Percentiles rank a stretch among this genome's conserved stretches.
phyloP scores from a whole-genome alignment of 2,797 vertebrate genomes.

The Miichthys miiuy region DNA sequence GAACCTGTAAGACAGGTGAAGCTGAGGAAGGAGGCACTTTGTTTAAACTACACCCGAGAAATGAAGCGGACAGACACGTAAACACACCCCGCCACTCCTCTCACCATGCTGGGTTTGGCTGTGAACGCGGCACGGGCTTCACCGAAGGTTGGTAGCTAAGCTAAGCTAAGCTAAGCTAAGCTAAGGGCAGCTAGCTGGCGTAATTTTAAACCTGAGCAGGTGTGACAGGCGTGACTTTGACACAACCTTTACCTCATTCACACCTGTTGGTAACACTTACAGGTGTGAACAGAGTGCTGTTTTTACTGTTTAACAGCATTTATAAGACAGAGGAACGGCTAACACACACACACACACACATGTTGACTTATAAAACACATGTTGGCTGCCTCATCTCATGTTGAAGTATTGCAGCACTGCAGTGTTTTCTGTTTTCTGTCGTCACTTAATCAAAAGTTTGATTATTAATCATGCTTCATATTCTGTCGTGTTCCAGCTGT shows the following conservation, averaged over 20 bases:
- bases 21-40: fast-evolving
- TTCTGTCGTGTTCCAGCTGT: constrained; percentile 60
- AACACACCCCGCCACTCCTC: fast-evolving
- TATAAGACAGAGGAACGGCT: neutral
- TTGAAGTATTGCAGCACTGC: too few species aligned
- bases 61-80: neutral
- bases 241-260: neutral
- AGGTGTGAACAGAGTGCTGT: fast-evolving
- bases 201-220: too few species aligned
- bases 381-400: too few species aligned
- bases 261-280: fast-evolving
- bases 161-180: constrained; percentile 52
- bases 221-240: neutral
- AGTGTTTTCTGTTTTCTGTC: too few species aligned
- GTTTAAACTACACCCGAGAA: neutral
- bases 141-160: constrained; percentile 76
- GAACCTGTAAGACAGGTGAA: fast-evolving
- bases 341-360: too few species aligned
- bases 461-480: neutral
- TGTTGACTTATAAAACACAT: too few species aligned
- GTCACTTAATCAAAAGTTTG: too few species aligned
- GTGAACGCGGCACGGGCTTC: constrained; percentile 52
- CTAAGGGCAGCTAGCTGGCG: neutral
- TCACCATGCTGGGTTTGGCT: constrained; percentile 58
- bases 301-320: neutral